phyloP scores from a whole-genome alignment of 2,888 invertebrate genomes.

The Mesochorus sp. region DNA sequence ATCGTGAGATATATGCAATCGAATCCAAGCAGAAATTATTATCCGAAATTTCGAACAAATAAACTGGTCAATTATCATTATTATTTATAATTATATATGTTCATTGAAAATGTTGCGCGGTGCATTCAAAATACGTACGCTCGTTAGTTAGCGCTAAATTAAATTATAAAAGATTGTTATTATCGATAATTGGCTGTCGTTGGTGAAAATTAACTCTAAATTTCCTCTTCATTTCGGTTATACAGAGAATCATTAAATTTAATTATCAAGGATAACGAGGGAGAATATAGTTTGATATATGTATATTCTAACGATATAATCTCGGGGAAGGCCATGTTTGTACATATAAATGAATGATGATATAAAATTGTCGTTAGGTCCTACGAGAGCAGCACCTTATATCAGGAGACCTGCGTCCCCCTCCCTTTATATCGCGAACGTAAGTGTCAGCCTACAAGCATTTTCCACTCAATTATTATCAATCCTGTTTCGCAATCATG shows the following conservation, averaged over 20 bases:
- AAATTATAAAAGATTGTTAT: conserved; percentile 27
- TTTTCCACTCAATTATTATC: conserved; percentile 41
- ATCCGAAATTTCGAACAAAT: background rate
- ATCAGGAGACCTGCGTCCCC: conserved; percentile 1
- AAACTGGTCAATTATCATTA: background rate
- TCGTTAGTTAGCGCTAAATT: conserved; percentile 10
- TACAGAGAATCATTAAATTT: conserved; percentile 23
- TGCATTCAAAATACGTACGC: background rate
- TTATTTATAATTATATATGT: background rate
- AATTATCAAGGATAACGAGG: conserved; percentile 9
- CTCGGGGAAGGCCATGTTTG: background rate
- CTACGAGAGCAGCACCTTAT: conserved; percentile 26
- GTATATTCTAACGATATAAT: conserved; percentile 15
- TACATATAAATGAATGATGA: conserved; percentile 29
- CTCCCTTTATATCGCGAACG: background rate
- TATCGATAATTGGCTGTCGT: conserved; percentile 10
- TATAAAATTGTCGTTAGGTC: conserved; percentile 36
- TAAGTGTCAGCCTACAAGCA: conserved; percentile 25
- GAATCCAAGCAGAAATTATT: background rate
- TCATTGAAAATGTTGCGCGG: background rate
- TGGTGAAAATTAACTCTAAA: conserved; percentile 5
- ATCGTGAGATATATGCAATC: background rate
- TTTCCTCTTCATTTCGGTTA: background rate
- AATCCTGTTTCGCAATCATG: conserved; percentile 36
- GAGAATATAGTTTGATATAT: background rate